phyloP scores from a whole-genome alignment of 2,113 vertebrate genomes.

The Dipodomys merriami region DNA sequence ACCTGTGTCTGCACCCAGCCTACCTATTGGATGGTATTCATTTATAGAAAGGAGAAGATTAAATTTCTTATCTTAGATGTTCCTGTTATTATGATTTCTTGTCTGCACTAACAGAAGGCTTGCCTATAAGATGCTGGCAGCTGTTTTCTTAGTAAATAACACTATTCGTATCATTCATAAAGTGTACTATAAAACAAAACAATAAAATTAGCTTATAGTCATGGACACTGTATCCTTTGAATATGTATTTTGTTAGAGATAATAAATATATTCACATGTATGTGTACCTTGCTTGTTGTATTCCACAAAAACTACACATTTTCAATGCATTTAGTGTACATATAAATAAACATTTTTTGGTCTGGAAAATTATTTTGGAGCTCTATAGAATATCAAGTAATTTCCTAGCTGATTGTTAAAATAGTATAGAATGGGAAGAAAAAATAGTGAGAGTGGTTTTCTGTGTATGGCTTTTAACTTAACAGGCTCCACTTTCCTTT shows the following conservation, averaged over 20 bases:
- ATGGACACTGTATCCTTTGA: not conserved
- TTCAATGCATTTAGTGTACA: not conserved
- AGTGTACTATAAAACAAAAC: not conserved
- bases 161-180: not conserved
- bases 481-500: too few relatives aligned
- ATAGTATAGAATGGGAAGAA: not conserved
- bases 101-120: not conserved
- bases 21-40: not conserved
- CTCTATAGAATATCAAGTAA: not conserved
- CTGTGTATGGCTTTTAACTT: not conserved
- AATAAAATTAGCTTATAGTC: not conserved
- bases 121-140: not conserved
- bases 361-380: not conserved
- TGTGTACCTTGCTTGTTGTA: not conserved
- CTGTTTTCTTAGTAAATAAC: not conserved
- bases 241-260: not conserved
- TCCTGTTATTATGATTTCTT: not conserved
- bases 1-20: not conserved
- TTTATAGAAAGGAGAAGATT: not conserved
- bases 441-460: not conserved
- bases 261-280: not conserved
- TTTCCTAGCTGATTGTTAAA: not conserved
- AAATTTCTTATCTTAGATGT: not conserved
- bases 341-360: not conserved
- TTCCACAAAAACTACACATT: not conserved